Conservation (phyloP, 64 coral and sea anemone genomes). For the Montipora capricornis region DNA sequence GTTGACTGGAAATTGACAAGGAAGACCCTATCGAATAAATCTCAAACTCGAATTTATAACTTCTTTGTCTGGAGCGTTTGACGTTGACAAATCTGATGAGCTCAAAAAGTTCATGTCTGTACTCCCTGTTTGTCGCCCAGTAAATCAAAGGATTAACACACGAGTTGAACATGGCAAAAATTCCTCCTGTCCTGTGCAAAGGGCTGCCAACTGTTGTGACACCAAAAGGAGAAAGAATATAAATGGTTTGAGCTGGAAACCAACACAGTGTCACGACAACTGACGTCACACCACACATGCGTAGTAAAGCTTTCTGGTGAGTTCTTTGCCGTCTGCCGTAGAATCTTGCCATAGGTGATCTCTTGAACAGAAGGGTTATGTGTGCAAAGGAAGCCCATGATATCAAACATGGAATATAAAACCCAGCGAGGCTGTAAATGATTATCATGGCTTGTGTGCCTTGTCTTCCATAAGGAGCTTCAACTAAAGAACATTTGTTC, state of each 20-base stretch:
- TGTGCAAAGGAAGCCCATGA: slow-evolving; percentile 6
- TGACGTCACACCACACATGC: slow-evolving; percentile 68
- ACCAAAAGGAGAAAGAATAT: slow-evolving; percentile 33
- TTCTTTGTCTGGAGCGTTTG: no score
- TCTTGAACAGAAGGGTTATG: no score
- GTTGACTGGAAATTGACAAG: no score
- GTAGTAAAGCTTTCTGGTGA: slow-evolving; percentile 42
- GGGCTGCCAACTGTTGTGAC: background rate
- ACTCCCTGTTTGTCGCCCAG: slow-evolving; percentile 45
- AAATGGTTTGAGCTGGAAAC: slow-evolving; percentile 67
- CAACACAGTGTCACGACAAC: slow-evolving; percentile 60
- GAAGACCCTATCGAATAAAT: no score
- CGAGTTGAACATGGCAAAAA: slow-evolving; percentile 52
- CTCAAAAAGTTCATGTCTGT: background rate
- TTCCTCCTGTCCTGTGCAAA: background rate
- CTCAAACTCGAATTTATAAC: no score
- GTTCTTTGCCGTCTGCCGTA: background rate
- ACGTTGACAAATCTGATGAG: no score
- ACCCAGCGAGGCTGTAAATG: background rate
- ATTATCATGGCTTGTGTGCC: background rate
- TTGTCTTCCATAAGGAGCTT: background rate
- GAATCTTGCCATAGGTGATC: slow-evolving; percentile 16
- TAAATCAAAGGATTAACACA: slow-evolving; percentile 56
- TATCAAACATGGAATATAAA: slow-evolving; percentile 59
- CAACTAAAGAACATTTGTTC: background rate